Evolutionary conservation across 2,797 vertebrate genomes (phyloP).

Genomic region (Acipenser ruthenus): DNA sequence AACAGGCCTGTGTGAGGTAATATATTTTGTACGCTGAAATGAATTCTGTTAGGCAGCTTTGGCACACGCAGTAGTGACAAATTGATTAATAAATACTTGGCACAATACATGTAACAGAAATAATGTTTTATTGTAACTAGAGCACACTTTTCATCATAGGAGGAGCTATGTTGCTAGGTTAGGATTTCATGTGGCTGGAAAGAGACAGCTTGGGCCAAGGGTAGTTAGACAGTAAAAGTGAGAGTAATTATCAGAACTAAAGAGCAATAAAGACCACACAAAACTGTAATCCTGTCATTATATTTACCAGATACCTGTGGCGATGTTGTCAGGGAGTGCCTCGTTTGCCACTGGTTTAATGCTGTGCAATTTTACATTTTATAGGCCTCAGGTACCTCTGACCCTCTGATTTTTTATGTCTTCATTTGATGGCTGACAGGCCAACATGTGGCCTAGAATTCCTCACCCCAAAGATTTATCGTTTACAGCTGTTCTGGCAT

Average conservation of each 20-base stretch:
- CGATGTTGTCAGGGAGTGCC: conserved; percentile 4
- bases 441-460: conserved; percentile 69
- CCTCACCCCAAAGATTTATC: conserved; percentile 74
- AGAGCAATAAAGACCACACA: conserved; percentile 39
- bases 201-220: conserved; percentile 10
- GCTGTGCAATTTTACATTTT: neutral
- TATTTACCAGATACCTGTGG: conserved; percentile 11
- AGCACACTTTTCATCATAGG: conserved; percentile 48
- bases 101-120: conserved; percentile 23
- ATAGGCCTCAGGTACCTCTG: conserved; percentile 52
- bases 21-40: neutral
- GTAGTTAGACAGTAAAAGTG: conserved; percentile 13
- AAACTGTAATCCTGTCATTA: conserved; percentile 18
- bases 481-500: conserved; percentile 77
- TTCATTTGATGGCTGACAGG: conserved; percentile 92
- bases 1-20: neutral
- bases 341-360: conserved; percentile 10
- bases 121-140: conserved; percentile 29
- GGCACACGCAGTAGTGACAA: neutral
- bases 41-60: neutral
- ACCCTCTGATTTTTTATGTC: conserved; percentile 81
- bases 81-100: conserved; percentile 20
- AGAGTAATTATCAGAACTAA: conserved; percentile 33
- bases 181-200: conserved; percentile 30
- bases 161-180: conserved; percentile 36